A percentile compares a stretch with the other conserved stretches of the same genome.
phyloP scores from a whole-genome alignment of 2,888 invertebrate genomes.

The Schrankia costaestrigalis region DNA sequence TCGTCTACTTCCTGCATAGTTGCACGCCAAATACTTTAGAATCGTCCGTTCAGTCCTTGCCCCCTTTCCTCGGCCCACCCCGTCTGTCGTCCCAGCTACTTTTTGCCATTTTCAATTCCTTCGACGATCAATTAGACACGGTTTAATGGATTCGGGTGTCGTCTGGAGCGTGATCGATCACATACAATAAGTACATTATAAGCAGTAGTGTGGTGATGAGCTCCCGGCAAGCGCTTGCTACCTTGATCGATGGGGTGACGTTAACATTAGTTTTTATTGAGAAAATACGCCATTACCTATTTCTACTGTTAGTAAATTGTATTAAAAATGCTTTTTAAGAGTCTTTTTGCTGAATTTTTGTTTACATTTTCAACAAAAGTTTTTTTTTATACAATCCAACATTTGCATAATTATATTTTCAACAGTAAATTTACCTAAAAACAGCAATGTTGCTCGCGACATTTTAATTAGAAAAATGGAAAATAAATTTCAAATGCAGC shows the following conservation, averaged over 20 bases:
- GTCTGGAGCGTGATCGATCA: slow-evolving; percentile 66
- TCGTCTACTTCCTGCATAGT: slow-evolving; percentile 40
- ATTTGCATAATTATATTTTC: too few relatives aligned
- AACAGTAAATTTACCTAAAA: too few relatives aligned
- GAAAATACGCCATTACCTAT: slow-evolving; percentile 17
- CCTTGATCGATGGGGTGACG: slow-evolving; percentile 58
- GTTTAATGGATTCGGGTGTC: slow-evolving; percentile 74
- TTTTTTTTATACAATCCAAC: too few relatives aligned
- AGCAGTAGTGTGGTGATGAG: slow-evolving; percentile 57
- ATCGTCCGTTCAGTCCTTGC: slow-evolving; percentile 13
- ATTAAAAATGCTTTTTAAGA: too few relatives aligned
- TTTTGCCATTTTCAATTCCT: slow-evolving; percentile 72
- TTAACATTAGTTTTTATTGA: slow-evolving; percentile 22
- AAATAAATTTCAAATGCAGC: too few relatives aligned
- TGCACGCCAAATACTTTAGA: slow-evolving; percentile 39
- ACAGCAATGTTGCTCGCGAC: too few relatives aligned
- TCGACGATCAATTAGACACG: slow-evolving; percentile 72
- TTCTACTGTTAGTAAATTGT: too few relatives aligned
- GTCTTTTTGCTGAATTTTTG: too few relatives aligned
- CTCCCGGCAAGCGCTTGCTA: slow-evolving; percentile 42
- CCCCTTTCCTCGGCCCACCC: slow-evolving; percentile 2
- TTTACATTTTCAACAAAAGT: too few relatives aligned
- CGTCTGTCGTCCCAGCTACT: slow-evolving; percentile 27
- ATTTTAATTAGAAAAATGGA: too few relatives aligned
- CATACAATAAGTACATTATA: slow-evolving; percentile 69